Evolutionary conservation across 2,113 vertebrate genomes (phyloP).

Genomic region (Vidua macroura): DNA sequence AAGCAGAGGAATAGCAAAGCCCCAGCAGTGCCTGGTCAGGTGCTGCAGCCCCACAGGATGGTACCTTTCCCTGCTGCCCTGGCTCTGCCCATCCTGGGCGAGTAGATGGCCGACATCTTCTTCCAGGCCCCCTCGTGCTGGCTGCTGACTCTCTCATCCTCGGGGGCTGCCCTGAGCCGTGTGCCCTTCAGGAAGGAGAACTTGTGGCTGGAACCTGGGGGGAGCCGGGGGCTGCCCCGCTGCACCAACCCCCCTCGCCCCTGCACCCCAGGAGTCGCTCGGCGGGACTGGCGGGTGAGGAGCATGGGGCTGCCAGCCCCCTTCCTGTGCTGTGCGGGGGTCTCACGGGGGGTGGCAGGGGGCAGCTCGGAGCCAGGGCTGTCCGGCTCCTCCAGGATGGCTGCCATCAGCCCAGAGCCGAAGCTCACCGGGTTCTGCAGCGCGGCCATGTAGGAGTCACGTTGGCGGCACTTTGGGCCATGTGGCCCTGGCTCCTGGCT

Average conservation of each 20-base stretch:
- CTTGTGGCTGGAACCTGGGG: conserved; percentile 67
- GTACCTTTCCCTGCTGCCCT: conserved; percentile 79
- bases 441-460: conserved; percentile 76
- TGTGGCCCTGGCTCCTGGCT: conserved; percentile 49
- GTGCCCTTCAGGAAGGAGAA: conserved; percentile 77
- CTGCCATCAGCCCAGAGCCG: conserved; percentile 57
- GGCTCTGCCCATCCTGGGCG: conserved; percentile 77
- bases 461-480: conserved; percentile 71
- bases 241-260: not conserved
- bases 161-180: not conserved
- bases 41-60: accelerated
- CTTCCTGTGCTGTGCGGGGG: not conserved
- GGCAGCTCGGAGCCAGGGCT: not conserved
- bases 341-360: not conserved
- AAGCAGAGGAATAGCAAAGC: not conserved
- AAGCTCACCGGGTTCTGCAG: conserved; percentile 72
- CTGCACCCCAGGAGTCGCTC: not conserved
- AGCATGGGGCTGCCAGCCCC: not conserved
- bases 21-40: not conserved
- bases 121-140: conserved; percentile 80
- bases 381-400: conserved; percentile 72
- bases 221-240: not conserved
- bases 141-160: conserved; percentile 42
- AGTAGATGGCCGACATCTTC: conserved; percentile 77
- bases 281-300: not conserved